Evolutionary conservation across 2,888 invertebrate genomes (phyloP).

Genomic region (Diabrotica balteata): DNA sequence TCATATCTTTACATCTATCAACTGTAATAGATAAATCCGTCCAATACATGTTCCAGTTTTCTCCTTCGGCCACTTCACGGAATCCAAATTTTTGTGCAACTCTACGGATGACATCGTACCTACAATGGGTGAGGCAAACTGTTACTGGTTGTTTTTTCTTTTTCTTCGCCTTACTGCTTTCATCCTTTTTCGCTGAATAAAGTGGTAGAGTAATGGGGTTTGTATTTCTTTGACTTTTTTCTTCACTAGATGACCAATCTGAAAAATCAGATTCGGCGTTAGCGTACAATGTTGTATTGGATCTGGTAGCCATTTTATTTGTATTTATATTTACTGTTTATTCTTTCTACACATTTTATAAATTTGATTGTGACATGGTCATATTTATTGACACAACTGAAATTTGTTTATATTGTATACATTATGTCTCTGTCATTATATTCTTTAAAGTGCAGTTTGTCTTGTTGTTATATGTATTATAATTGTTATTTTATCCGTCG

Average conservation of each 20-base stretch:
- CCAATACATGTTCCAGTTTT: conserved; percentile 92
- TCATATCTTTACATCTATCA: conserved; percentile 90
- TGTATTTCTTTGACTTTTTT: conserved; percentile 33
- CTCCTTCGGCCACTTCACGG: conserved; percentile 79
- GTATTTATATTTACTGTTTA: conserved; percentile 14
- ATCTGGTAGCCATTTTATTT: conserved; percentile 46
- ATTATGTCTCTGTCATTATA: too few species aligned
- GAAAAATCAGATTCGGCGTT: conserved; percentile 46
- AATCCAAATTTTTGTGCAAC: conserved; percentile 76
- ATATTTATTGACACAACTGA: conserved; percentile 30
- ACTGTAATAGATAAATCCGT: conserved; percentile 86
- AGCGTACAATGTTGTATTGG: conserved; percentile 43
- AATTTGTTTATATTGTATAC: conserved; percentile 11
- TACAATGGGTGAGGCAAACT: conserved; percentile 74
- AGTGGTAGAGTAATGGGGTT: conserved; percentile 25
- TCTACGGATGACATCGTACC: conserved; percentile 76
- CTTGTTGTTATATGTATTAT: too few species aligned
- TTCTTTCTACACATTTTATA: conserved; percentile 27
- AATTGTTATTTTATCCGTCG: too few species aligned
- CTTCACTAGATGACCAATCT: conserved; percentile 47
- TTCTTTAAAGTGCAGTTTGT: too few species aligned
- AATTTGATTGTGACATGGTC: conserved; percentile 30
- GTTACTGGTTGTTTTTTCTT: conserved; percentile 57
- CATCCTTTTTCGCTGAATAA: conserved; percentile 33
- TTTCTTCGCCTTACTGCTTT: conserved; percentile 25